Conservation (phyloP, 2,797 vertebrate species). For the Takifugu ocellatus region DNA sequence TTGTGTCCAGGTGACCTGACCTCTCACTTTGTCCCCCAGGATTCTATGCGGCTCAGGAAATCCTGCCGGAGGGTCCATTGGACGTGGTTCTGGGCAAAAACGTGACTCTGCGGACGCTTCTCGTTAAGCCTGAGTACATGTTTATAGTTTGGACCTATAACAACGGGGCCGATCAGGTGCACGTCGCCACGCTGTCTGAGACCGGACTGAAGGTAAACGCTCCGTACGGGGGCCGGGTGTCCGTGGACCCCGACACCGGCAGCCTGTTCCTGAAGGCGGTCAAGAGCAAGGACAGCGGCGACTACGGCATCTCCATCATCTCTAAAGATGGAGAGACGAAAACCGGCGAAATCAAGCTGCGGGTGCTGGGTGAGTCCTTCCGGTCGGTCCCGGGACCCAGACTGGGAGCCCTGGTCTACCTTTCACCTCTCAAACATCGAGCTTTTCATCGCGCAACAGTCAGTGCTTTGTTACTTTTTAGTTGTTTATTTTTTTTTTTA, state of each 20-base stretch:
- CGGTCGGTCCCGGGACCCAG: background rate
- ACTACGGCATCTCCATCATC: background rate
- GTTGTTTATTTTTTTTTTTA: too few relatives aligned
- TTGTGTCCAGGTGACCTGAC: background rate
- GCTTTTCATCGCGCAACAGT: too few relatives aligned
- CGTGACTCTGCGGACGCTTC: slow-evolving; percentile 13
- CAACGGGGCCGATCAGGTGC: accelerated
- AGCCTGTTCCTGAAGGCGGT: slow-evolving; percentile 3
- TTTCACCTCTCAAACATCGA: too few relatives aligned
- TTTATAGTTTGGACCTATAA: slow-evolving; percentile 33
- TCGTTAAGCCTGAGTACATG: accelerated
- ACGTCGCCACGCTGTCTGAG: accelerated
- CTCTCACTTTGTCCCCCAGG: slow-evolving; percentile 1
- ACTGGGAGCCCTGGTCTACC: background rate
- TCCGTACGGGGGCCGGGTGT: accelerated
- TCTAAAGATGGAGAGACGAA: accelerated
- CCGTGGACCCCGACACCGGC: accelerated
- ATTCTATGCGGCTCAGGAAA: background rate
- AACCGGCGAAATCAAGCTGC: background rate
- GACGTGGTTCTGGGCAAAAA: slow-evolving; percentile 9
- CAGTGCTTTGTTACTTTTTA: too few relatives aligned
- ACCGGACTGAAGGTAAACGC: accelerated
- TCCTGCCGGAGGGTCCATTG: slow-evolving; percentile 26
- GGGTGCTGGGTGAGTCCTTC: slow-evolving; percentile 49
- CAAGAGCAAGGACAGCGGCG: slow-evolving; percentile 29